Evolutionary conservation across 64 coral and sea anemone genomes (phyloP).

Genomic region (Pachyseris speciosa): DNA sequence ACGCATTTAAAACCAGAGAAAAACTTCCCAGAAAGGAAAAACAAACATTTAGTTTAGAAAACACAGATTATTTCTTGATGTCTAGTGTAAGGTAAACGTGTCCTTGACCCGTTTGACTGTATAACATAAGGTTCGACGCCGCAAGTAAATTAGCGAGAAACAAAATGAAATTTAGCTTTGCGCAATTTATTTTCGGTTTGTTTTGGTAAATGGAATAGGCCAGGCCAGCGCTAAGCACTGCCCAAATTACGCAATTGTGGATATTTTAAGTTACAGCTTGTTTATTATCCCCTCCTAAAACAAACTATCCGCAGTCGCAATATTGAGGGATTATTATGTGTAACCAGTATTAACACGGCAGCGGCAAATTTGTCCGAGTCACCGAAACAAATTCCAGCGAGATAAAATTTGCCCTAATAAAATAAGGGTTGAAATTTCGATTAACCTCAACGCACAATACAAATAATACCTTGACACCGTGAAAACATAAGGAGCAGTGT

Average conservation of each 20-base stretch:
- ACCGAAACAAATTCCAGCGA: not conserved
- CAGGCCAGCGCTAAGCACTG: not conserved
- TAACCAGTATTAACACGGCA: not conserved
- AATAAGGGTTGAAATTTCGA: not conserved
- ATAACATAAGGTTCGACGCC: not conserved
- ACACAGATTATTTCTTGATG: not conserved
- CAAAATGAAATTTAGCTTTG: not conserved
- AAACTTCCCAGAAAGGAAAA: not conserved
- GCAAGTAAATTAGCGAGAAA: not conserved
- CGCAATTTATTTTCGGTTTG: conserved; percentile 16
- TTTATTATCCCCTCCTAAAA: not conserved
- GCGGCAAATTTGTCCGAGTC: conserved; percentile 16
- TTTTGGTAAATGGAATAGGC: not conserved
- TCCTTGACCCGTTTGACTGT: not conserved
- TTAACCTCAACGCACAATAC: not conserved
- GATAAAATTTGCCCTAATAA: not conserved
- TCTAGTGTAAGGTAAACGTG: not conserved
- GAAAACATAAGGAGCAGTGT: not conserved
- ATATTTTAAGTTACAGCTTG: not conserved
- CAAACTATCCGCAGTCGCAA: conserved; percentile 19
- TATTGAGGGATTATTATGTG: not conserved
- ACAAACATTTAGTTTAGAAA: not conserved
- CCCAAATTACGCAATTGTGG: not conserved
- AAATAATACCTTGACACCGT: not conserved
- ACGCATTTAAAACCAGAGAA: conserved; percentile 36